Evolutionary conservation across 2,797 vertebrate genomes (phyloP).

Genomic region (Petrocephalus schoutedeni): DNA sequence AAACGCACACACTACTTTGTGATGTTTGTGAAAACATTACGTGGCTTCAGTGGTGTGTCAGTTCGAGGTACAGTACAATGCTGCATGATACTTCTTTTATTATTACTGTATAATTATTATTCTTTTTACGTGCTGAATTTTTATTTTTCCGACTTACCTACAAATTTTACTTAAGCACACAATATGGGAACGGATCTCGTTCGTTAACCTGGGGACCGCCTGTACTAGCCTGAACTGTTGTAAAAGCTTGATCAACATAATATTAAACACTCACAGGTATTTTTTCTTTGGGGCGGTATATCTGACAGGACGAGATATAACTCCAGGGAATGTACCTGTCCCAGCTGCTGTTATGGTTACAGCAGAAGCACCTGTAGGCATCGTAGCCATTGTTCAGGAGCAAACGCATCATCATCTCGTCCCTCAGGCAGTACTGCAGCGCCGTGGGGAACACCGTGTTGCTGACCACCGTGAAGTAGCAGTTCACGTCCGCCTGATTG

Average conservation of each 20-base stretch:
- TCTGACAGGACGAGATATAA: slow-evolving; percentile 40
- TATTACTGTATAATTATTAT: not conserved
- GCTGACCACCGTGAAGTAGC: slow-evolving; percentile 73
- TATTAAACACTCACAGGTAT: slow-evolving; percentile 48
- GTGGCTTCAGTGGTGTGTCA: too few species aligned
- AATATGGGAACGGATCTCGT: not conserved
- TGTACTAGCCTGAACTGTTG: not conserved
- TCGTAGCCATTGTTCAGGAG: slow-evolving; percentile 64
- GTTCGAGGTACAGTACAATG: not conserved
- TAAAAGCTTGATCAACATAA: not conserved
- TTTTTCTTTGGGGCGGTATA: slow-evolving; percentile 38
- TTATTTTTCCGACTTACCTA: not conserved
- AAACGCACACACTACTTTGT: not conserved
- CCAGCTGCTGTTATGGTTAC: slow-evolving; percentile 61
- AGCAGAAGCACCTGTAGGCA: slow-evolving; percentile 65
- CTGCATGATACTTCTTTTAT: not conserved
- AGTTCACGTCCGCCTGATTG: slow-evolving; percentile 75
- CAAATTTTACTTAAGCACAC: not conserved
- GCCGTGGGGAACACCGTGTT: slow-evolving; percentile 76
- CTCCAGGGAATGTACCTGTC: slow-evolving; percentile 39
- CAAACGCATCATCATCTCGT: slow-evolving; percentile 66
- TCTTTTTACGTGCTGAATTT: not conserved
- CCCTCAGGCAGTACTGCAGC: slow-evolving; percentile 72
- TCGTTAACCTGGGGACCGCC: not conserved
- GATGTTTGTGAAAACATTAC: too few species aligned